A percentile compares a stretch with the other conserved stretches of the same genome.
These are phyloP conservation scores for Ivindomyrus marchei DNA, from an alignment of 2,113 vertebrate species.

Conservation along the genomic window DNA sequence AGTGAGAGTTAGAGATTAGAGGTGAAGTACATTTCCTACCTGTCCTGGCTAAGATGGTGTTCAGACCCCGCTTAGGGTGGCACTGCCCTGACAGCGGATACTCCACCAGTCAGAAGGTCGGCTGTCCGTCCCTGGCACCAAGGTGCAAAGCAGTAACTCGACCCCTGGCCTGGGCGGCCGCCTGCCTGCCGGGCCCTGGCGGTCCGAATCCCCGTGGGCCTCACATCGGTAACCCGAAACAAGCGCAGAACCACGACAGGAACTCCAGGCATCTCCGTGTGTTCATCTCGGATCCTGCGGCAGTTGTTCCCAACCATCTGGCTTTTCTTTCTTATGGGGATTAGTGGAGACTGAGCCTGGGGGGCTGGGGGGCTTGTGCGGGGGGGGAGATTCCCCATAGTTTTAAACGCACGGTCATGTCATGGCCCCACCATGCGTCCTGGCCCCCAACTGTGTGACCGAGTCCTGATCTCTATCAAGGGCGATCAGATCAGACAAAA, in stretches of 20 bases:
- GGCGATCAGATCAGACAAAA: constrained; percentile 20
- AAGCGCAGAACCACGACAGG: constrained; percentile 53
- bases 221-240: constrained; percentile 53
- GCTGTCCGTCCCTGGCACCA: neutral
- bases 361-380: constrained; percentile 32
- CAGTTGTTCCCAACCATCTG: constrained; percentile 75
- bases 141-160: neutral
- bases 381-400: constrained; percentile 46
- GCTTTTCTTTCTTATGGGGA: constrained; percentile 65
- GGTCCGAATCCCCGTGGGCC: constrained; percentile 20
- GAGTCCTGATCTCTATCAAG: neutral
- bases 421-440: neutral
- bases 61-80: neutral
- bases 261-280: constrained; percentile 50
- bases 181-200: neutral
- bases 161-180: neutral
- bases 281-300: constrained; percentile 48
- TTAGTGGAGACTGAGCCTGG: constrained; percentile 62
- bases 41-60: constrained; percentile 40
- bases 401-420: neutral
- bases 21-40: neutral
- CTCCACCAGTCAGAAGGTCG: neutral
- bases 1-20: neutral
- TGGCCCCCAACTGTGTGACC: neutral
- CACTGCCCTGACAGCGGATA: neutral